These are phyloP conservation scores for Notamacropus eugenii DNA, from an alignment of 2,797 vertebrate species.

Conservation along the genomic window DNA sequence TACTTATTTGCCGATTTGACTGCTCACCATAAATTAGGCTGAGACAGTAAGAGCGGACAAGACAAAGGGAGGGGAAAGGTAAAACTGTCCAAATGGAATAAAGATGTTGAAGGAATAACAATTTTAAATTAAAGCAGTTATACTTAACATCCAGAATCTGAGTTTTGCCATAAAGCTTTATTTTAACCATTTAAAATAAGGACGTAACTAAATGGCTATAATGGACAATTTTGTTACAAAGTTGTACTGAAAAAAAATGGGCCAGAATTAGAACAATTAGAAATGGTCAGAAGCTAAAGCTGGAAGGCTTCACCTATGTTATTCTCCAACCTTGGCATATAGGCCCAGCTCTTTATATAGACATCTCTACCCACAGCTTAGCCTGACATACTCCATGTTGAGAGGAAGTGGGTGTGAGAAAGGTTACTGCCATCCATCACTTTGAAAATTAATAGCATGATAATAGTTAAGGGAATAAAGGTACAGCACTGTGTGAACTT, in stretches of 20 bases:
- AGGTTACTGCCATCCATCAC: slow-evolving; percentile 69
- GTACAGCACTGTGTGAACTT: slow-evolving; percentile 50
- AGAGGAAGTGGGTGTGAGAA: slow-evolving; percentile 52
- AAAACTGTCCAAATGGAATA: slow-evolving; percentile 27
- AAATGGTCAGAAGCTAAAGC: slow-evolving; percentile 79
- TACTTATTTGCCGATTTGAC: slow-evolving; percentile 45
- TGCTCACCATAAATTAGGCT: slow-evolving; percentile 51
- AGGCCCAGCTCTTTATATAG: slow-evolving; percentile 70
- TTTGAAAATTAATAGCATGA: slow-evolving; percentile 76
- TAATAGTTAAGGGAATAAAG: slow-evolving; percentile 70
- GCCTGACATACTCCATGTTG: slow-evolving; percentile 56
- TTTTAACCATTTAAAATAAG: slow-evolving; percentile 72
- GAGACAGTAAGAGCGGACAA: slow-evolving; percentile 11
- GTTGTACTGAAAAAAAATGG: slow-evolving; percentile 74
- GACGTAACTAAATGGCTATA: slow-evolving; percentile 58
- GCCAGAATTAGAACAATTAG: slow-evolving; percentile 64
- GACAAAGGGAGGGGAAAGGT: slow-evolving; percentile 44
- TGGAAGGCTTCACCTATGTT: slow-evolving; percentile 67
- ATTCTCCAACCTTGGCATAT: slow-evolving; percentile 78
- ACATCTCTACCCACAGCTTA: slow-evolving; percentile 42
- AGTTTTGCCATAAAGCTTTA: slow-evolving; percentile 48
- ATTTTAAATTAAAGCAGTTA: slow-evolving; percentile 5
- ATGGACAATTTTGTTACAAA: slow-evolving; percentile 44
- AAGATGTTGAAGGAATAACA: background rate
- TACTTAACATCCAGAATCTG: slow-evolving; percentile 55